Evolutionary conservation across 2,888 invertebrate genomes (phyloP).

Genomic region (Dasysyrphus tricinctus): DNA sequence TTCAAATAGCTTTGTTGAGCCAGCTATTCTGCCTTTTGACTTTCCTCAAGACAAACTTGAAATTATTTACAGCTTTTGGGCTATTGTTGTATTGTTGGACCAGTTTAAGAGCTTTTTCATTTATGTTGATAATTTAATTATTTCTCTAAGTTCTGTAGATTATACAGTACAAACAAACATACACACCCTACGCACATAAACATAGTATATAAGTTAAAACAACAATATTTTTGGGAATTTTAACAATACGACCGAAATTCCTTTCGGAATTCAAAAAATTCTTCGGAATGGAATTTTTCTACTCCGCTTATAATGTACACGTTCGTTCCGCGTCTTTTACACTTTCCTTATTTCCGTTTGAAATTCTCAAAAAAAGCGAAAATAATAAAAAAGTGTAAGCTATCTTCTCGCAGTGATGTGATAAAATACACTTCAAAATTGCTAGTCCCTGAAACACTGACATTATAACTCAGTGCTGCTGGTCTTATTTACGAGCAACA

Average conservation of each 20-base stretch:
- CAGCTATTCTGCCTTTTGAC: too few relatives aligned
- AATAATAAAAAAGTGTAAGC: slow-evolving; percentile 34
- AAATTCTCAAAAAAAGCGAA: background rate
- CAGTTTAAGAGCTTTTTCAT: too few relatives aligned
- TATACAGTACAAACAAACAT: too few relatives aligned
- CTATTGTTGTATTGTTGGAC: too few relatives aligned
- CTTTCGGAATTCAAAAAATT: slow-evolving; percentile 19
- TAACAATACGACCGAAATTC: background rate
- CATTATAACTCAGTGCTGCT: slow-evolving; percentile 37
- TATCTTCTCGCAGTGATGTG: slow-evolving; percentile 37
- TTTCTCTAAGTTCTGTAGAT: too few relatives aligned
- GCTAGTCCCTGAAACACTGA: slow-evolving; percentile 52
- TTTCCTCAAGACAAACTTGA: too few relatives aligned
- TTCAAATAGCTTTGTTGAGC: too few relatives aligned
- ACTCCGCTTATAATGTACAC: background rate
- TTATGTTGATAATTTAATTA: too few relatives aligned
- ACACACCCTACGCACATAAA: too few relatives aligned
- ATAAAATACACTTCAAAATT: slow-evolving; percentile 61
- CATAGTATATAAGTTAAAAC: too few relatives aligned
- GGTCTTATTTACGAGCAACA: slow-evolving; percentile 54
- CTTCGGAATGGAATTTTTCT: slow-evolving; percentile 3
- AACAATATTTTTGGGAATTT: background rate
- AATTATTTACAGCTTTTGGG: too few relatives aligned
- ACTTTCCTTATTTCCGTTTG: background rate
- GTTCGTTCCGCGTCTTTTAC: background rate